Base-by-base conservation (phyloP, 2,797 vertebrate genomes). In the Danio jaintianensis region DNA sequence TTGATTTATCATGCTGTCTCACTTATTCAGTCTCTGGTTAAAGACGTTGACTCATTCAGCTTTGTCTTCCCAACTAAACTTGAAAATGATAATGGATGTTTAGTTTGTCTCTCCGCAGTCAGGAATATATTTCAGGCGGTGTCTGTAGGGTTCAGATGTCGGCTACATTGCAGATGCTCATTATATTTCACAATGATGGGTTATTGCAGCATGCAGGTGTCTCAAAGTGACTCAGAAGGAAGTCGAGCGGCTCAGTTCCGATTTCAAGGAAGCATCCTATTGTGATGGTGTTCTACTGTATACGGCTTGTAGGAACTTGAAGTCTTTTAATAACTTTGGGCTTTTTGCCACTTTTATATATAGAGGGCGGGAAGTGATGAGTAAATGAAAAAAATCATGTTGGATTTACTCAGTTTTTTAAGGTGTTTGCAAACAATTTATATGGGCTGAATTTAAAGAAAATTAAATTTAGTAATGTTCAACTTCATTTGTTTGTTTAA, bases 191-290 rank as follows among this genome's bases (percentile, higher is more conserved):
- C 67, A 77, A 10, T 7, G 29, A 10, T 73, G 5, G 69, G 38
- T 42, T 67, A 72, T 43, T 40, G 40, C 47, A 62, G 40, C 3
- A 63, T 0, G 13, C 18, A 73, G 50, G 20, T 22, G 0, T 45
- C 45, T 20, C 40, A 3, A 69, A 62, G n/a, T 68, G 61, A 69
- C 56, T 71, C 67, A 45, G 11, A 63, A 79, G 67, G 36, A 70
- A 29, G 15, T 47, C 10, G 10, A 20, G 11, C 4, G 66, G 12
- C n/a, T 78, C 45, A 7, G 10, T 56, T 20, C 6, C 7, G 1
- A 3, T 4, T 12, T 78, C 42, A 38, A 59, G 75, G 75, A 69
- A 40, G 64, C 11, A 56, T 10, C 29, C 67, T 63, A 53, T 62
- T 62, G 9, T 53, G 16, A 4, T 7, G 15, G 36, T 70, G 40